Evolutionary conservation across 2,888 invertebrate species (phyloP), one percentile per base, ranked within the genome.

Genomic region (Electrophaes corylata): DNA sequence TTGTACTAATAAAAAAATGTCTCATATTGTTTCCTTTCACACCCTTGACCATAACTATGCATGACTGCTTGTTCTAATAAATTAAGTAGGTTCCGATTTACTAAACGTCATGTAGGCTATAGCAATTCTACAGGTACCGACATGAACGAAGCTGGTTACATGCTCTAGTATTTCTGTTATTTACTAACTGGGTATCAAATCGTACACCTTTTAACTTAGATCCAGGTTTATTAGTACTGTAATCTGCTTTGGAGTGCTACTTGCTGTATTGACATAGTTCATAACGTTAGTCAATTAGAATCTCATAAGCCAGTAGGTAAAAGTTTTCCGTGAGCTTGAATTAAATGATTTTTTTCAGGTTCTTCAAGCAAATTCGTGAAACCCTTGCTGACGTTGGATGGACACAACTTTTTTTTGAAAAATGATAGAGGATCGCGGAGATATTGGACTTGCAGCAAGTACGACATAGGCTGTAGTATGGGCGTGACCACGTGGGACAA

Each of bases 391-490:
- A 67, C 65, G n/a, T 47, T 65, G 11, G 65, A 69, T 3, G 71
- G 75, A 0, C 67, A 75, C 46, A 70, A 64, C 39, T 76, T 68
- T 46, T 67, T 72, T 47, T 47, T 66, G 47, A 76, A 76, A 47
- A 67, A 59, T 11, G 65, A 69, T 31, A 57, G 68, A 19, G 62
- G 58, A 0, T 57, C 52, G 12, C 55, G 62, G n/a, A 67, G 69
- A 6, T 50, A 71, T 33, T 76, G 74, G 57, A 67, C 73, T 3
- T 76, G 76, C 41, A 73, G 75, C 46, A 65, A 61, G 3, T 75
- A 74, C 60, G 54, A 63, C 11, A 61, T 70, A 1, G 74, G 74
- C 0, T 76, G 76, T 33, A 65, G 67, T 10, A 69, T 75, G 12
- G 50, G 65, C 1, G 68, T 76, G 12, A 70, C 65, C 6, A 65